phyloP scores from a whole-genome alignment of 2,888 invertebrate genomes.

The Acanthosepion esculentum region DNA sequence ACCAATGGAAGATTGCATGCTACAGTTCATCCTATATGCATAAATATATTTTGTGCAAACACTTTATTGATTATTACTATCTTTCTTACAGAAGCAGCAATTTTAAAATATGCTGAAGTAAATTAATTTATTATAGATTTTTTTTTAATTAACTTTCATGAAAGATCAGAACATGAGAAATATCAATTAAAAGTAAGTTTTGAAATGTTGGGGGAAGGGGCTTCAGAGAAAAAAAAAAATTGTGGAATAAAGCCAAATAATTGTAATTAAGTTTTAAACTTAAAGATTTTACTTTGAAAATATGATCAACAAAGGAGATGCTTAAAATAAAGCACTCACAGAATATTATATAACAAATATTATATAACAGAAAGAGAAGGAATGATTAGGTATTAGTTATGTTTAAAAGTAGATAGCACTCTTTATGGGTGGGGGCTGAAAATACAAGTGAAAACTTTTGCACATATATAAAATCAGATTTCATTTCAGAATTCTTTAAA shows the following conservation, averaged over 20 bases:
- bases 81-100: not conserved
- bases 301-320: too few relatives aligned
- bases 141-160: not conserved
- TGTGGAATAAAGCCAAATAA: not conserved
- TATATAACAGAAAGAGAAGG: too few relatives aligned
- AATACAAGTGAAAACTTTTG: too few relatives aligned
- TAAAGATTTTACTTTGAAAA: too few relatives aligned
- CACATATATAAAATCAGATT: too few relatives aligned
- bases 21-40: not conserved
- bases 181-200: not conserved
- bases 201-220: not conserved
- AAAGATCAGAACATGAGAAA: not conserved
- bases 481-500: too few relatives aligned
- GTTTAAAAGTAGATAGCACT: too few relatives aligned
- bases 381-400: too few relatives aligned
- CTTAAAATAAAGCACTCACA: too few relatives aligned
- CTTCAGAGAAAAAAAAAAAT: not conserved
- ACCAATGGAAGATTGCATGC: not conserved
- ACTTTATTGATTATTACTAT: not conserved
- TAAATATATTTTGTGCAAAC: not conserved
- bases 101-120: not conserved
- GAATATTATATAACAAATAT: too few relatives aligned
- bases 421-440: too few relatives aligned
- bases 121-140: not conserved
- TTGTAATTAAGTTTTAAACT: not conserved